Conservation (phyloP, 1,140 invertebrate species). For the Caenorhabditis briggsae region DNA sequence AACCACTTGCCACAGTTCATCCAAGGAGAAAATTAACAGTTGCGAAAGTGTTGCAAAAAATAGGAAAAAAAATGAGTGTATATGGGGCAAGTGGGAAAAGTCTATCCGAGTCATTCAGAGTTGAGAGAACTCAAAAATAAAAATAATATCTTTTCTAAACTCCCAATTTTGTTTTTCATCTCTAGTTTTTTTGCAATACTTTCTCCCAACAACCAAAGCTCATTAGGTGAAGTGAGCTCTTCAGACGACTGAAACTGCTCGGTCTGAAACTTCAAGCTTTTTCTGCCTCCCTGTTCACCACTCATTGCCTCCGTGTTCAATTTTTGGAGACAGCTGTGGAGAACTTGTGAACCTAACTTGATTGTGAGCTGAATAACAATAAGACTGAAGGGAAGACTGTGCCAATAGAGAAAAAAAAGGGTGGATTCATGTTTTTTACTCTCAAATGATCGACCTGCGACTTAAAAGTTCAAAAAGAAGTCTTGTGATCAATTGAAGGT, state of each 20-base stretch:
- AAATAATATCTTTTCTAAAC: too few species aligned
- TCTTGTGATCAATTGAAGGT: not conserved
- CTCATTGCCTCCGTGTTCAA: not conserved
- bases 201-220: not conserved
- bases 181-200: not conserved
- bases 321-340: not conserved
- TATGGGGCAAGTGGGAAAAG: not conserved
- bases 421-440: not conserved
- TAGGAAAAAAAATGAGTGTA: not conserved
- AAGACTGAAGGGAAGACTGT: not conserved
- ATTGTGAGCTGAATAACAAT: conserved; percentile 11
- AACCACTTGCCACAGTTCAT: not conserved
- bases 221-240: conserved; percentile 1
- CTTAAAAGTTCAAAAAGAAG: too few species aligned
- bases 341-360: not conserved
- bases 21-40: conserved; percentile 27
- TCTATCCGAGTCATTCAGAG: not conserved
- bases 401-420: not conserved
- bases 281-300: not conserved
- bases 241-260: not conserved
- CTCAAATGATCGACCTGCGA: not conserved
- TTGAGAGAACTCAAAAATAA: too few species aligned
- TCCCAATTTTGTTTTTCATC: too few species aligned
- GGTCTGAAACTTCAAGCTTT: not conserved
- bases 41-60: not conserved